Percentiles rank a stretch among this genome's conserved stretches.
Evolutionary conservation across 2,888 invertebrate genomes (phyloP).

Genomic region (Leptopilina myrica): DNA sequence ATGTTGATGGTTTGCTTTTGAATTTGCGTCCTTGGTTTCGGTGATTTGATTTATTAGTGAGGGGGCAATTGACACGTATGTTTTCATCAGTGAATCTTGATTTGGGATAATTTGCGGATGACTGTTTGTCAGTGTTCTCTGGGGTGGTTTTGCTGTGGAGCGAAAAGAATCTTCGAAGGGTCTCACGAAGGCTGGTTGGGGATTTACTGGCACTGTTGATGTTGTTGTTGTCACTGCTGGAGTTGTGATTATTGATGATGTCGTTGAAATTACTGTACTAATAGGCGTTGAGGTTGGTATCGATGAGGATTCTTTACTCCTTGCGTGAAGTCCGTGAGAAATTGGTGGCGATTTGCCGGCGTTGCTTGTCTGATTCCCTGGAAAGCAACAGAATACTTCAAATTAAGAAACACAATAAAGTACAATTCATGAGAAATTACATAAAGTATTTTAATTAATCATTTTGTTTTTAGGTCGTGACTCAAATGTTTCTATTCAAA

Average conservation of each 20-base stretch:
- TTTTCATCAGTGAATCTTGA: constrained; percentile 62
- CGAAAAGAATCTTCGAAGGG: constrained; percentile 75
- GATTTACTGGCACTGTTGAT: no score
- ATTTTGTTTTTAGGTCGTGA: no score
- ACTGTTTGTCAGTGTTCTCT: constrained; percentile 64
- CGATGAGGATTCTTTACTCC: constrained; percentile 59
- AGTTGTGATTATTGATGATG: constrained; percentile 42
- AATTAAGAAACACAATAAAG: no score
- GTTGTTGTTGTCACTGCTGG: constrained; percentile 50
- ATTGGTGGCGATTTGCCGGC: constrained; percentile 62
- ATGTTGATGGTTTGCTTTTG: constrained; percentile 47
- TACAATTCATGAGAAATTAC: no score
- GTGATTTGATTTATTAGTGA: constrained; percentile 24
- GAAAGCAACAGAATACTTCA: neutral
- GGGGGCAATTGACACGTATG: constrained; percentile 43
- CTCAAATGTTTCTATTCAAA: no score
- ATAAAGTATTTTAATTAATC: no score
- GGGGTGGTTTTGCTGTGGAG: constrained; percentile 67
- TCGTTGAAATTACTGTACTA: constrained; percentile 15
- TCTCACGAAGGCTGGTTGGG: constrained; percentile 72
- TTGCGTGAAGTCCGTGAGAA: constrained; percentile 52
- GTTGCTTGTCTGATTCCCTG: constrained; percentile 56
- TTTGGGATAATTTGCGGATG: constrained; percentile 67
- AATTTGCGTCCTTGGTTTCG: constrained; percentile 23
- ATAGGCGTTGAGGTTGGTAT: constrained; percentile 44